These are phyloP conservation scores for Prionailurus bengalensis DNA, from an alignment of 2,113 vertebrate genomes.

Conservation along the genomic window DNA sequence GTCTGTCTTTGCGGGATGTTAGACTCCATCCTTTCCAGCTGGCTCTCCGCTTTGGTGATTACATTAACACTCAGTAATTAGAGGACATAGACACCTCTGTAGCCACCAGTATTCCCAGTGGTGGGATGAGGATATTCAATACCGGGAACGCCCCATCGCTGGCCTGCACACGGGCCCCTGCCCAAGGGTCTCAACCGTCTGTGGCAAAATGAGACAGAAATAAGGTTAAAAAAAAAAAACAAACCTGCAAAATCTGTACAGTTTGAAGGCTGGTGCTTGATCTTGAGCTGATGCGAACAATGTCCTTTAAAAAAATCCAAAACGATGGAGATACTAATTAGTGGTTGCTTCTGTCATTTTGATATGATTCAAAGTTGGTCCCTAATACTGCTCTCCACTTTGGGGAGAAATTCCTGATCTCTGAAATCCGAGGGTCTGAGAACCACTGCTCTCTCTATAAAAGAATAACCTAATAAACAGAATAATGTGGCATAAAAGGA, in stretches of 20 bases:
- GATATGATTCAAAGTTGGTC: not conserved
- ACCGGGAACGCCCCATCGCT: not conserved
- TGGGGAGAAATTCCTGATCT: not conserved
- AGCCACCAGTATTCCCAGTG: constrained; percentile 54
- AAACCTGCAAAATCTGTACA: not conserved
- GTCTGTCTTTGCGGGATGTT: constrained; percentile 66
- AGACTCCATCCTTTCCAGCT: constrained; percentile 62
- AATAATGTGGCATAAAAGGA: not conserved
- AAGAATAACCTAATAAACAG: not conserved
- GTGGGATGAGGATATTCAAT: not conserved
- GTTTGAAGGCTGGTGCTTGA: not conserved
- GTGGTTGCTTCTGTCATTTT: not conserved
- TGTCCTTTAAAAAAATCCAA: not conserved
- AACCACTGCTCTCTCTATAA: not conserved
- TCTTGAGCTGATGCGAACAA: not conserved
- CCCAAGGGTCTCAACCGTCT: not conserved
- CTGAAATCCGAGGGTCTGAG: not conserved
- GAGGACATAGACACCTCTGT: constrained; percentile 69
- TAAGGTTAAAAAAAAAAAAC: not conserved
- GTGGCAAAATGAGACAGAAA: constrained; percentile 36
- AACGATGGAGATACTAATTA: not conserved
- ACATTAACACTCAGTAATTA: constrained; percentile 63
- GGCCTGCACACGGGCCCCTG: not conserved
- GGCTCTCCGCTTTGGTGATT: constrained; percentile 53
- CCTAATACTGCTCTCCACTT: not conserved